phyloP scores from a whole-genome alignment of 2,888 invertebrate species.

The Platerodrilus igneus region DNA sequence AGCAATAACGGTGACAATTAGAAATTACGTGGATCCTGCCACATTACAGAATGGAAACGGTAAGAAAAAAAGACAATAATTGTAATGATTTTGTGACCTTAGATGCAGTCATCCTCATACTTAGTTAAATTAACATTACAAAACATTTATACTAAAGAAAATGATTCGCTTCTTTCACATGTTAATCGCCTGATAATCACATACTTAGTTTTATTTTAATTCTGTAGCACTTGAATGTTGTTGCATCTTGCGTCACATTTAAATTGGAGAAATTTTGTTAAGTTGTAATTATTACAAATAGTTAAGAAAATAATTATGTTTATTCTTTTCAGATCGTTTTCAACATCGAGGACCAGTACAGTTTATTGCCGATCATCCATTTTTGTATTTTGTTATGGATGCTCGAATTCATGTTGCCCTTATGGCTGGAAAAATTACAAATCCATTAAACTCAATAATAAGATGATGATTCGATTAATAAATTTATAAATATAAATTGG shows the following conservation, averaged over 20 bases:
- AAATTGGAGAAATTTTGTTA: constrained; percentile 12
- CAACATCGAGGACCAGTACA: constrained; percentile 55
- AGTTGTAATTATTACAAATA: constrained; percentile 9
- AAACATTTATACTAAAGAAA: constrained; percentile 30
- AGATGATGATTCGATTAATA: constrained; percentile 49
- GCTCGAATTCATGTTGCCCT: constrained; percentile 72
- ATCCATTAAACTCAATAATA: constrained; percentile 77
- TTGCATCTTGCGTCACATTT: constrained; percentile 7
- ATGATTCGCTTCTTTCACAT: constrained; percentile 29
- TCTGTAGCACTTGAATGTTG: constrained; percentile 17
- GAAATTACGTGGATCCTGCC: constrained; percentile 64
- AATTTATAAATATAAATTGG: not conserved
- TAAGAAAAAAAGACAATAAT: constrained; percentile 39
- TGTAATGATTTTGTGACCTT: constrained; percentile 3
- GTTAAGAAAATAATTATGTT: constrained; percentile 19
- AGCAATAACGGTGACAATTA: constrained; percentile 75
- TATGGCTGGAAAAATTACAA: constrained; percentile 78
- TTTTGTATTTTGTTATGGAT: constrained; percentile 81
- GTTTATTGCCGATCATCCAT: constrained; percentile 77
- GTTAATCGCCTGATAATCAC: constrained; percentile 33
- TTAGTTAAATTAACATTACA: constrained; percentile 26
- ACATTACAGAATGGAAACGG: constrained; percentile 45
- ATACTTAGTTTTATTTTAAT: constrained; percentile 28
- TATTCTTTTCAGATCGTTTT: constrained; percentile 42
- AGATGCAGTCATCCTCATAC: constrained; percentile 17